Conservation (phyloP, 1,140 invertebrate species). For the Brachionus calyciflorus region DNA sequence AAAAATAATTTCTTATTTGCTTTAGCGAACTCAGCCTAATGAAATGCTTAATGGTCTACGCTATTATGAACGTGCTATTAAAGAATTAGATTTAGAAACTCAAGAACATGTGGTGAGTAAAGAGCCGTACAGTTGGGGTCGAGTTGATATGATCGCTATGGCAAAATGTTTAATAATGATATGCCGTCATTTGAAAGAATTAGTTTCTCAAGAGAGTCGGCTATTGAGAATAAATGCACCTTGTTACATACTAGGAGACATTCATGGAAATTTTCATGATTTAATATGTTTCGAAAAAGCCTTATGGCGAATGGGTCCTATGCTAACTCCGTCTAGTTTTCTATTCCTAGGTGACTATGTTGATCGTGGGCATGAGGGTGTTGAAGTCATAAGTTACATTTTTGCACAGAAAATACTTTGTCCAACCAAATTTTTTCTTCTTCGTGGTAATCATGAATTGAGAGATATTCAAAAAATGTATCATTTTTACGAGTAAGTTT, state of each 20-base stretch:
- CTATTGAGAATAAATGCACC: slow-evolving; percentile 63
- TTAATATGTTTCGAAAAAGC: slow-evolving; percentile 67
- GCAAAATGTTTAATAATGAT: slow-evolving; percentile 61
- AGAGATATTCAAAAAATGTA: slow-evolving; percentile 69
- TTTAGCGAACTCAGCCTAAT: slow-evolving; percentile 60
- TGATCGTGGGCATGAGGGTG: slow-evolving; percentile 66
- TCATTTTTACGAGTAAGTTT: slow-evolving; percentile 67
- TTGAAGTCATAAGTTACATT: slow-evolving; percentile 68
- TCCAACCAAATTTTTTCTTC: slow-evolving; percentile 61
- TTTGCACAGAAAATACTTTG: slow-evolving; percentile 67
- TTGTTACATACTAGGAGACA: slow-evolving; percentile 65
- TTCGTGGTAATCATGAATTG: slow-evolving; percentile 70
- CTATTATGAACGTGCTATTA: slow-evolving; percentile 62
- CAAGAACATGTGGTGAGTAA: slow-evolving; percentile 48
- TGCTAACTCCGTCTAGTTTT: slow-evolving; percentile 65
- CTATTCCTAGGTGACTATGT: slow-evolving; percentile 69
- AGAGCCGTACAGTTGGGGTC: slow-evolving; percentile 63
- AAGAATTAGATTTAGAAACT: background rate
- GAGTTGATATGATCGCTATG: slow-evolving; percentile 60
- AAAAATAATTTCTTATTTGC: slow-evolving; percentile 50
- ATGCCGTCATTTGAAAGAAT: slow-evolving; percentile 56
- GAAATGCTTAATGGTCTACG: slow-evolving; percentile 64
- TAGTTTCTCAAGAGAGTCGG: slow-evolving; percentile 58
- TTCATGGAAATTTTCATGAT: slow-evolving; percentile 67
- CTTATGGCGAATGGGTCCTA: slow-evolving; percentile 65